phyloP scores from a whole-genome alignment of 2,113 vertebrate genomes.

The Sminthopsis crassicaudata region DNA sequence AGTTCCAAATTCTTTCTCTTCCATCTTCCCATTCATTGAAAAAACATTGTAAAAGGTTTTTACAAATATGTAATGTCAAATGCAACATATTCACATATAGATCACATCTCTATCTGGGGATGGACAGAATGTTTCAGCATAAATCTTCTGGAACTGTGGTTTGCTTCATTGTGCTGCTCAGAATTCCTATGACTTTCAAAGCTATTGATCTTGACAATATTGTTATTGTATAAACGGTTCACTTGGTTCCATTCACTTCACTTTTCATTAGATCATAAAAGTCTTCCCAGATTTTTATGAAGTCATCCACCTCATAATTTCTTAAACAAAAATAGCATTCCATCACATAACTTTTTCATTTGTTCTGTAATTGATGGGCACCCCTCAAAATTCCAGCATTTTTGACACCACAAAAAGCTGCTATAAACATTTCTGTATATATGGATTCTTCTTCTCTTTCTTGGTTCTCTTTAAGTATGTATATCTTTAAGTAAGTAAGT shows the following conservation, averaged over 20 bases:
- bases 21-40: neutral
- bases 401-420: neutral
- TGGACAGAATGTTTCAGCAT: neutral
- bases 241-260: neutral
- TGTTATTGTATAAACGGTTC: neutral
- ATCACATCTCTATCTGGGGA: neutral
- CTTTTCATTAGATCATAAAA: neutral
- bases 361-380: neutral
- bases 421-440: neutral
- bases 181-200: neutral
- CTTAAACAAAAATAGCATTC: neutral
- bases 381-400: neutral
- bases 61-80: neutral
- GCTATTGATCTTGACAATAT: neutral
- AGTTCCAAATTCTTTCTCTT: neutral
- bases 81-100: neutral
- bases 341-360: neutral
- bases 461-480: neutral
- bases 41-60: neutral
- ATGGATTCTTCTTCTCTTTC: neutral
- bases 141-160: neutral
- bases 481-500: neutral
- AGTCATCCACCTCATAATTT: neutral
- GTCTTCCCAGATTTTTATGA: neutral
- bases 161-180: neutral